Evolutionary conservation across 1,140 invertebrate species (phyloP), one percentile per base, ranked within the genome.

Genomic region (Drosophila ohnishii): DNA sequence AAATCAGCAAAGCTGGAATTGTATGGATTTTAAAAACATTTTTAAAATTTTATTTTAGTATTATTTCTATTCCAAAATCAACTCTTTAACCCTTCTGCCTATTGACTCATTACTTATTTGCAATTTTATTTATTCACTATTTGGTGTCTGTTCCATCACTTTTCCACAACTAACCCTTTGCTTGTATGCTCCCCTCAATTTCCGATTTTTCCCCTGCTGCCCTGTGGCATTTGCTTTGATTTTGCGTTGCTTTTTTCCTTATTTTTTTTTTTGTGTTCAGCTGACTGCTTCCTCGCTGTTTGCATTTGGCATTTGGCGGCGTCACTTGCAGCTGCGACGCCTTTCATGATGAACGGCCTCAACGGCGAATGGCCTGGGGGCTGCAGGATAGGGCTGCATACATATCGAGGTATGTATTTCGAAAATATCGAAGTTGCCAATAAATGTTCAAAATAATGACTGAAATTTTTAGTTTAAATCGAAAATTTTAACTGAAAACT

Each of bases 221-320:
- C 71, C 58, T 55, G 13, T 32, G 58, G 71, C 57, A 35, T 32
- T 74, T 48, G 67, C 67, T 74, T 72, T 74, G 71, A 72, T 62
- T 72, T 61, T 61, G 44, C 16, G 16, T 45, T 75, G 28, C 10
- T 6, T 51, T 53, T 40, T 16, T 34, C 22, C 39, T 48, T 14
- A 30, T 61, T 42, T 22, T 13, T 55, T 56, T 62, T 42, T 39
- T 74, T 30, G 16, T 59, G 42, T 50, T 37, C 40, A 47, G 19
- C 47, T 37, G 62, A 53, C 55, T 75, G 72, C 61, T 71, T 44
- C 25, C 42, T 51, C 45, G 61, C 40, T 76, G 73, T 76, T 76
- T 76, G 73, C 74, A 76, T 69, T 76, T 67, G 56, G 63, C 56
- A 75, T 76, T 76, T 76, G 73, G 63, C 42, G 73, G 57, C 56